Evolutionary conservation across 2,888 invertebrate species (phyloP).

Genomic region (Torymus auratus): DNA sequence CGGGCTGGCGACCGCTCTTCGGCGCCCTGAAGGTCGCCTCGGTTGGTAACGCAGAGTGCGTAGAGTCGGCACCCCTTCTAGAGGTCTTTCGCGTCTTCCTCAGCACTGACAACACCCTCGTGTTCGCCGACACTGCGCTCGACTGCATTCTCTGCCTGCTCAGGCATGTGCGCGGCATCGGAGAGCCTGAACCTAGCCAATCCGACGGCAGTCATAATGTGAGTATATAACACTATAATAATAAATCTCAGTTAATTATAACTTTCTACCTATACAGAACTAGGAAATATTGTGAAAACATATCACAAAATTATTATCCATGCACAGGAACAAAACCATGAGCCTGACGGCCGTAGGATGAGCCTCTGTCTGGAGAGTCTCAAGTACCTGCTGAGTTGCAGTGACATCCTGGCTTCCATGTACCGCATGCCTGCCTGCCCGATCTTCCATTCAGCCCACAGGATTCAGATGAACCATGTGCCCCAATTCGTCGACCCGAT

Average conservation of each 20-base stretch:
- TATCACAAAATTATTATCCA: no score
- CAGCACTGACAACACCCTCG: conserved; percentile 93
- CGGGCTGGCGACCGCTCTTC: conserved; percentile 97
- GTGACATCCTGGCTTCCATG: conserved; percentile 93
- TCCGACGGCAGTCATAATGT: conserved; percentile 63
- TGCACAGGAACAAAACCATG: conserved; percentile 48
- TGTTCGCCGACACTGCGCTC: conserved; percentile 95
- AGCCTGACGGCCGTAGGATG: conserved; percentile 69
- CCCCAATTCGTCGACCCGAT: conserved; percentile 90
- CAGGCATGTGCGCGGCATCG: conserved; percentile 86
- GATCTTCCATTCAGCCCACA: conserved; percentile 92
- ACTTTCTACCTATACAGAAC: no score
- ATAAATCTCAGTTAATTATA: no score
- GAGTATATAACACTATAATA: neutral
- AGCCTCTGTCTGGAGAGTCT: conserved; percentile 87
- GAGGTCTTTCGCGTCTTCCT: conserved; percentile 97
- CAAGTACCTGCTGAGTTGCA: conserved; percentile 90
- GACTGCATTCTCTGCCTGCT: conserved; percentile 95
- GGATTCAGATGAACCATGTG: conserved; percentile 87
- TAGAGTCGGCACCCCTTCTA: conserved; percentile 85
- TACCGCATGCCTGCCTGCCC: conserved; percentile 97
- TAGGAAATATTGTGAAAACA: no score
- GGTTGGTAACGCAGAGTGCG: conserved; percentile 81
- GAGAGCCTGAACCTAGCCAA: conserved; percentile 77
- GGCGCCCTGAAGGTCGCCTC: conserved; percentile 92